These are phyloP conservation scores for Aphelenchoides fujianensis DNA, from an alignment of 1,140 invertebrate species.

Conservation along the genomic window DNA sequence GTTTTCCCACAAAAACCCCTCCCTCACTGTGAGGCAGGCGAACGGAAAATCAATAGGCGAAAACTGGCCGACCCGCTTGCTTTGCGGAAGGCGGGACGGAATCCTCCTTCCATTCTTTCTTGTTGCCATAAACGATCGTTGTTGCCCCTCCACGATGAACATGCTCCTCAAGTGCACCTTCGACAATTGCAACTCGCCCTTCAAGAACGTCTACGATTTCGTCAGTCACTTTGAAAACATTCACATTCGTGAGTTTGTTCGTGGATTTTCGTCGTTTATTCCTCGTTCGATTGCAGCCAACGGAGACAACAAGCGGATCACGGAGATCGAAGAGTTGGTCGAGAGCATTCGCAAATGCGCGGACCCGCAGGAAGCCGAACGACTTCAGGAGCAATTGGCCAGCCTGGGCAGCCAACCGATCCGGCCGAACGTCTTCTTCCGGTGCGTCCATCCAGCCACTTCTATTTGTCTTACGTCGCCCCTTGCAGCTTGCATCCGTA, in stretches of 20 bases:
- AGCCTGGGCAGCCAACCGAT: not conserved
- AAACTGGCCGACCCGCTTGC: no score
- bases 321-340: not conserved
- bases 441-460: not conserved
- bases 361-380: not conserved
- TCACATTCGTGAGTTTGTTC: not conserved
- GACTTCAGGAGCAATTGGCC: not conserved
- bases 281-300: not conserved
- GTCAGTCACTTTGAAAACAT: not conserved
- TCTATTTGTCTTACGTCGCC: not conserved
- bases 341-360: not conserved
- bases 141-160: no score
- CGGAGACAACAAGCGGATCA: not conserved
- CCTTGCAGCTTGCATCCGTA: constrained; percentile 12
- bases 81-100: no score
- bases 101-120: no score
- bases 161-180: not conserved
- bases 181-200: not conserved
- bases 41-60: no score
- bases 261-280: not conserved
- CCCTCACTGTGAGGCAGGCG: no score
- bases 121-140: no score
- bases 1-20: no score
- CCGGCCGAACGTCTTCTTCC: not conserved
- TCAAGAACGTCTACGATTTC: constrained; percentile 5